phyloP scores from a whole-genome alignment of 2,797 vertebrate genomes.

The Pipistrellus pipistrellus region DNA sequence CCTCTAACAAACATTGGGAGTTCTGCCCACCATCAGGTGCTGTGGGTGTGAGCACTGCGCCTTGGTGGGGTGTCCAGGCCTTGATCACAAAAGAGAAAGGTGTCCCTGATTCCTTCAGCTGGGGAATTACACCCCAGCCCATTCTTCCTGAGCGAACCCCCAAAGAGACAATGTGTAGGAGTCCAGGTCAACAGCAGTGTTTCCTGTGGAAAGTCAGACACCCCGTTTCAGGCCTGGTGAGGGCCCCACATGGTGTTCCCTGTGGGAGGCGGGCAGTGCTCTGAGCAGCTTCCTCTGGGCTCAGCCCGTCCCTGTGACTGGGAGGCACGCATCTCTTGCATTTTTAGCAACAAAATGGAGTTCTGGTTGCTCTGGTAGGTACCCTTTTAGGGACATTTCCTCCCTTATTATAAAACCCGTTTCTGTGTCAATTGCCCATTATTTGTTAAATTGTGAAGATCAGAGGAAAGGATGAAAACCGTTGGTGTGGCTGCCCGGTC shows the following conservation, averaged over 20 bases:
- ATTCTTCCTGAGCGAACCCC: not conserved
- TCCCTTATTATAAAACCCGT: not conserved
- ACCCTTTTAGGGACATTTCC: not conserved
- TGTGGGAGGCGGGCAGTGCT: not conserved
- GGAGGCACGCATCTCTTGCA: fast-evolving
- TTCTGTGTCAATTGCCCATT: not conserved
- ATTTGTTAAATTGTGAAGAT: not conserved
- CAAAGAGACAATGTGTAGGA: not conserved
- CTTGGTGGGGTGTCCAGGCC: not conserved
- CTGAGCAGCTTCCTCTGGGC: no score
- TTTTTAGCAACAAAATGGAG: not conserved
- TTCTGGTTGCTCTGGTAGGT: not conserved
- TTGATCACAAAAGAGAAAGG: not conserved
- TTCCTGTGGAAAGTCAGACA: not conserved
- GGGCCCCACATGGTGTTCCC: no score
- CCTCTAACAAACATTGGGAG: not conserved
- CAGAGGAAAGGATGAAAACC: not conserved
- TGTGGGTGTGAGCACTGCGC: not conserved
- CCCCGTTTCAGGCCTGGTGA: fast-evolving
- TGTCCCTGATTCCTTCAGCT: not conserved
- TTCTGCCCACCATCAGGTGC: fast-evolving
- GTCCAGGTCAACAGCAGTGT: not conserved
- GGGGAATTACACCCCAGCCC: fast-evolving
- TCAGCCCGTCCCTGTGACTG: not conserved
- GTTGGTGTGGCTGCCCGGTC: not conserved